These are phyloP conservation scores for Tachystola acroxantha DNA, from an alignment of 2,888 invertebrate species.

Conservation along the genomic window DNA sequence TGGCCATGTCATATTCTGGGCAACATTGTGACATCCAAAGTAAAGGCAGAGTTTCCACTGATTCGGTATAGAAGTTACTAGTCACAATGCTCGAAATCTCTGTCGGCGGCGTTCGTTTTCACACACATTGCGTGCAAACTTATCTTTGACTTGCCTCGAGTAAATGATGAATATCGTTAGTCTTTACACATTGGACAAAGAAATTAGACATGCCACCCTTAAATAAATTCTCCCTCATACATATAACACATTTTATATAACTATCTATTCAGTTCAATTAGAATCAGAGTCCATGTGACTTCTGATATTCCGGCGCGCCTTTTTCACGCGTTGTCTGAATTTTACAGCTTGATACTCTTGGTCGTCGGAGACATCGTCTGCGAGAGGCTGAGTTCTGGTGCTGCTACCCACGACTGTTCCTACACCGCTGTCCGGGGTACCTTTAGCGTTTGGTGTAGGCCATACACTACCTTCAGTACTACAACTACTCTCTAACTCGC, in stretches of 20 bases:
- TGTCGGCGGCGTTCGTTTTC: too few relatives aligned
- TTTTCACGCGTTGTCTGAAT: slow-evolving; percentile 79
- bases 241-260: slow-evolving; percentile 26
- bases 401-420: slow-evolving; percentile 55
- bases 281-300: slow-evolving; percentile 83
- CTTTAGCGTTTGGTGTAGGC: slow-evolving; percentile 20
- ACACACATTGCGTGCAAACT: too few relatives aligned
- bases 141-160: too few relatives aligned
- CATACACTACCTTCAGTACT: slow-evolving; percentile 54
- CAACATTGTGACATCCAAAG: too few relatives aligned
- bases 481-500: slow-evolving; percentile 69
- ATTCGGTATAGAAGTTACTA: too few relatives aligned
- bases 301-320: slow-evolving; percentile 80
- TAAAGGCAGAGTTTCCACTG: too few relatives aligned
- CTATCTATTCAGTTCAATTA: slow-evolving; percentile 58
- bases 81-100: too few relatives aligned
- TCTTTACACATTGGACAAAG: too few relatives aligned
- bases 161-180: too few relatives aligned
- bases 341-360: slow-evolving; percentile 71
- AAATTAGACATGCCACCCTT: too few relatives aligned
- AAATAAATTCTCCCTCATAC: too few relatives aligned
- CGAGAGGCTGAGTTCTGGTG: slow-evolving; percentile 34
- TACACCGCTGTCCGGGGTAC: slow-evolving; percentile 63
- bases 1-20: too few relatives aligned
- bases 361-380: slow-evolving; percentile 59